Percentiles rank a stretch among this genome's conserved stretches.
Evolutionary conservation across 2,888 invertebrate species (phyloP).

Genomic region (Erebia aethiops): DNA sequence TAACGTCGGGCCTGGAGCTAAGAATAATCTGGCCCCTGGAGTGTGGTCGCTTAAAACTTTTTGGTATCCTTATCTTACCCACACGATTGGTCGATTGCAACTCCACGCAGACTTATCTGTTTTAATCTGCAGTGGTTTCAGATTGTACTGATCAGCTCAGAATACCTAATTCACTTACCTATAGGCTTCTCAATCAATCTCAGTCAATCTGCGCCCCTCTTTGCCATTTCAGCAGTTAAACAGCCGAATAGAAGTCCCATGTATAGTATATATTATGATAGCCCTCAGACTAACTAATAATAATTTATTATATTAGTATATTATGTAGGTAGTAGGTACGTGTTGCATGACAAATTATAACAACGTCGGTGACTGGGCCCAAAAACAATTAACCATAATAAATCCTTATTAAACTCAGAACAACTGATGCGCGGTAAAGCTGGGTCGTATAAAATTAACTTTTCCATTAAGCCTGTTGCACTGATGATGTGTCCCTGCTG

Average conservation of each 20-base stretch:
- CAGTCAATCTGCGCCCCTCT: neutral
- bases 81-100: no score
- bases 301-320: neutral
- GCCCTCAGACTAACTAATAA: neutral
- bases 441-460: slow-evolving; percentile 44
- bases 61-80: no score
- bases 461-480: slow-evolving; percentile 41
- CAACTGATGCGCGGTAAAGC: slow-evolving; percentile 39
- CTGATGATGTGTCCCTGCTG: slow-evolving; percentile 30
- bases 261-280: no score
- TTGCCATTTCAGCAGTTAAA: neutral
- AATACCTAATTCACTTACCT: no score
- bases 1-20: no score
- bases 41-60: no score
- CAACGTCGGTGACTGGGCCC: slow-evolving; percentile 29
- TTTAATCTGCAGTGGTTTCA: no score
- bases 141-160: no score
- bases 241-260: no score
- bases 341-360: slow-evolving; percentile 35
- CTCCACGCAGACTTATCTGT: no score
- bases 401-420: slow-evolving; percentile 40
- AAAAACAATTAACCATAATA: slow-evolving; percentile 41
- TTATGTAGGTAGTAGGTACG: neutral
- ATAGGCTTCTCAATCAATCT: neutral
- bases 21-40: no score